Conservation (phyloP, 2,888 invertebrate species). For the Drosophila macrospina region DNA sequence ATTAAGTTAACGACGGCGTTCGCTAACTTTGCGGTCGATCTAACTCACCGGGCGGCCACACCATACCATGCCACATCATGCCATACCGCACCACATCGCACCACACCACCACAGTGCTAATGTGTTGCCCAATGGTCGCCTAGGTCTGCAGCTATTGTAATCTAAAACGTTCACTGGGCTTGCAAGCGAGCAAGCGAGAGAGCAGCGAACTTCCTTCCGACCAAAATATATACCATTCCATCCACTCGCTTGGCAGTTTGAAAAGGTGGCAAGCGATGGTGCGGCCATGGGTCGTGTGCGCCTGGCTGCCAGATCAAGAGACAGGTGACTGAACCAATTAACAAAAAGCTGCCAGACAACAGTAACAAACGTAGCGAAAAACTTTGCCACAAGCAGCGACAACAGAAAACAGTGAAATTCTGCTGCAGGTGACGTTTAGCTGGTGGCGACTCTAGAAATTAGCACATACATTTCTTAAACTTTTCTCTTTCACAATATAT, state of each 20-base stretch:
- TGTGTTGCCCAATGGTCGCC: slow-evolving; percentile 51
- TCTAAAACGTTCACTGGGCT: slow-evolving; percentile 78
- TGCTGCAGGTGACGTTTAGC: slow-evolving; percentile 69
- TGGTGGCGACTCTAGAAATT: slow-evolving; percentile 68
- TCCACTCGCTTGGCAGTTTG: slow-evolving; percentile 5
- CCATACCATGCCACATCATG: slow-evolving; percentile 10
- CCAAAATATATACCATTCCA: slow-evolving; percentile 4
- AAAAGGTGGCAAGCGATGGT: slow-evolving; percentile 28
- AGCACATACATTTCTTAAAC: slow-evolving; percentile 68
- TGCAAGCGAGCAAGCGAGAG: slow-evolving; percentile 5
- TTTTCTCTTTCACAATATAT: slow-evolving; percentile 25
- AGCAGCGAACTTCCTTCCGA: slow-evolving; percentile 62
- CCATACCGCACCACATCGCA: slow-evolving; percentile 21
- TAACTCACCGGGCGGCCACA: slow-evolving; percentile 48
- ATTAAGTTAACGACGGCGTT: slow-evolving; percentile 77
- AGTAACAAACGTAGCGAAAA: slow-evolving; percentile 32
- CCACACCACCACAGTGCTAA: slow-evolving; percentile 52
- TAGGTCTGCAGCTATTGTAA: slow-evolving; percentile 73
- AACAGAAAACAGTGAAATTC: slow-evolving; percentile 62
- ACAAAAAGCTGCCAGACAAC: slow-evolving; percentile 74
- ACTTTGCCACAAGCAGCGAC: slow-evolving; percentile 54
- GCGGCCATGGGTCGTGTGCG: slow-evolving; percentile 70
- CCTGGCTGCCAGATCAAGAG: slow-evolving; percentile 81
- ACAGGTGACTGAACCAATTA: slow-evolving; percentile 84
- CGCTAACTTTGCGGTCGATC: slow-evolving; percentile 76